Evolutionary conservation across 2,888 invertebrate species (phyloP).

Genomic region (Argyresthia goedartella): DNA sequence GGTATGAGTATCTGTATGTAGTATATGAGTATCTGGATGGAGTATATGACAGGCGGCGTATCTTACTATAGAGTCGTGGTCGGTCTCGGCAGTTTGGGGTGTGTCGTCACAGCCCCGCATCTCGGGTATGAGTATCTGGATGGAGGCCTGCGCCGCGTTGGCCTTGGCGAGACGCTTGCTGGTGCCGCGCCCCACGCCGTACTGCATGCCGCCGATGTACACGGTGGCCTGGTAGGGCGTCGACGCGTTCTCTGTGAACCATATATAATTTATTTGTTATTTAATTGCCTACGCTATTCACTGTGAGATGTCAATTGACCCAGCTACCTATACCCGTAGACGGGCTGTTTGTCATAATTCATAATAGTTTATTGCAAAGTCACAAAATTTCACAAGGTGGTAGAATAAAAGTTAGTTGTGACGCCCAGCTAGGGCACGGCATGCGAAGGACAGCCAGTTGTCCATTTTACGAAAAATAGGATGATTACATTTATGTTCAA

Average conservation of each 20-base stretch:
- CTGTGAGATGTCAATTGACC: no score
- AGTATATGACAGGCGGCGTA: neutral
- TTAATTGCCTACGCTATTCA: no score
- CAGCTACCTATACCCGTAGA: no score
- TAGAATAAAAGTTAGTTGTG: no score
- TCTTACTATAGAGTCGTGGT: conserved; percentile 41
- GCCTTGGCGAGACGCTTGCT: conserved; percentile 97
- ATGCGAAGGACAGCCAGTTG: no score
- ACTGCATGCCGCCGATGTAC: conserved; percentile 91
- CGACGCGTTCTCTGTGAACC: conserved; percentile 82
- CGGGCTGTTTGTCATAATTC: no score
- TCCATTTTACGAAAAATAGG: no score
- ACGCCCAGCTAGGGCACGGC: no score
- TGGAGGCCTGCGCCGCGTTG: conserved; percentile 89
- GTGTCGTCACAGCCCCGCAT: conserved; percentile 80
- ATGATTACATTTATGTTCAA: no score
- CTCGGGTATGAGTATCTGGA: conserved; percentile 93
- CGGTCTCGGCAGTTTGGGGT: conserved; percentile 11
- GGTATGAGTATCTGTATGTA: conserved; percentile 87
- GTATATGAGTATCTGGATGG: no score
- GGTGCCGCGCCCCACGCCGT: conserved; percentile 93
- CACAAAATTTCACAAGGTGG: no score
- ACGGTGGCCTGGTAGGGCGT: conserved; percentile 96
- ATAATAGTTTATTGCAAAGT: no score
- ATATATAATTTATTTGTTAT: neutral